These are phyloP conservation scores for Ammodramus savannarum DNA, from an alignment of 2,113 vertebrate genomes.

Conservation along the genomic window DNA sequence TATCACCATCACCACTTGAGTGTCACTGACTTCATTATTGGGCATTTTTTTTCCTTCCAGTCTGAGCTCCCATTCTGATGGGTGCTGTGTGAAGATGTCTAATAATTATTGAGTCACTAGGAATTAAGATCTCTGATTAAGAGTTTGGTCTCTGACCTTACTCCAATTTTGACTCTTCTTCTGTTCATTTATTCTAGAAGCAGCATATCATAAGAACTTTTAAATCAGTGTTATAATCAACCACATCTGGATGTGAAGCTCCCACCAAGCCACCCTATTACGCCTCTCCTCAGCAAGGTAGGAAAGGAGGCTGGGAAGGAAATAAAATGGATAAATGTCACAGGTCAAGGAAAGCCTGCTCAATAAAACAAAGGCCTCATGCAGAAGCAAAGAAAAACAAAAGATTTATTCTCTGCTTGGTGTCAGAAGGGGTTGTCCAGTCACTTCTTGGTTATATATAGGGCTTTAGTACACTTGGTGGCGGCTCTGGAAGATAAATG, in stretches of 20 bases:
- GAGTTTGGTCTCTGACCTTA: neutral
- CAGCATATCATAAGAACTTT: neutral
- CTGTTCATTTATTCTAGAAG: neutral
- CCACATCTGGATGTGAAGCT: neutral
- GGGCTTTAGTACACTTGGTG: neutral
- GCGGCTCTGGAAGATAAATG: neutral
- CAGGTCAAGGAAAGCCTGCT: accelerated
- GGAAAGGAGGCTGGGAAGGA: too few relatives aligned
- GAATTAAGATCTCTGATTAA: neutral
- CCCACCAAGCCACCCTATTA: accelerated
- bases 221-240: neutral
- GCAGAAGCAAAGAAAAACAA: neutral
- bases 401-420: neutral
- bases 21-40: neutral
- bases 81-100: neutral
- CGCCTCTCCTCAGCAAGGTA: neutral
- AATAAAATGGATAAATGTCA: neutral
- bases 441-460: accelerated
- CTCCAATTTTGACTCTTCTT: neutral
- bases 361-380: neutral
- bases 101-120: neutral
- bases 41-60: neutral
- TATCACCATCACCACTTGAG: neutral
- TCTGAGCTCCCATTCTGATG: neutral
- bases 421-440: neutral